These are phyloP conservation scores for Microctonus brassicae DNA, from an alignment of 2,888 invertebrate species.

Conservation along the genomic window DNA sequence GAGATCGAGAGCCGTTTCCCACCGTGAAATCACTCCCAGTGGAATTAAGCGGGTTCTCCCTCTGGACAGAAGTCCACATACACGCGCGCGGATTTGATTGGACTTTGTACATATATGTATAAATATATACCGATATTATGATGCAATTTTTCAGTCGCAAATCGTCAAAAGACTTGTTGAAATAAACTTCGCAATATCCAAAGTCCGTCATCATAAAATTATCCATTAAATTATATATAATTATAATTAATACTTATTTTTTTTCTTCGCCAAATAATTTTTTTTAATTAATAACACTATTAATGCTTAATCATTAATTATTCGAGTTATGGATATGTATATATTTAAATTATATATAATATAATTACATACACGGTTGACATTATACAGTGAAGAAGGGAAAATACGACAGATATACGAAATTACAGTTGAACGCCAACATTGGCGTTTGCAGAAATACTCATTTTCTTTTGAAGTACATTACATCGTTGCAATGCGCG, in stretches of 20 bases:
- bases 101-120: neutral
- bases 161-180: slow-evolving; percentile 14
- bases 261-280: neutral
- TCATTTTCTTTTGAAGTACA: slow-evolving; percentile 46
- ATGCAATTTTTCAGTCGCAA: slow-evolving; percentile 29
- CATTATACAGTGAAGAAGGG: too few species aligned
- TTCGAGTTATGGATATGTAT: neutral
- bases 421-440: too few species aligned
- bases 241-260: neutral
- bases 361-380: too few species aligned
- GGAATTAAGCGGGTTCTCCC: slow-evolving; percentile 26
- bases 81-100: slow-evolving; percentile 25
- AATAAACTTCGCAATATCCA: slow-evolving; percentile 14
- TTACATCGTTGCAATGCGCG: neutral
- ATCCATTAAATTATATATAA: neutral
- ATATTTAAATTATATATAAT: neutral
- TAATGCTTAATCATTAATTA: neutral
- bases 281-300: neutral
- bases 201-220: neutral
- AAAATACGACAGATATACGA: too few species aligned
- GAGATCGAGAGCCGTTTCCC: slow-evolving; percentile 35
- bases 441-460: too few species aligned
- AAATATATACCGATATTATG: slow-evolving; percentile 3
- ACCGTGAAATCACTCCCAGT: slow-evolving; percentile 37
- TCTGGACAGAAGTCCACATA: neutral